phyloP scores from a whole-genome alignment of 2,888 invertebrate genomes.

The Craniophora ligustri region DNA sequence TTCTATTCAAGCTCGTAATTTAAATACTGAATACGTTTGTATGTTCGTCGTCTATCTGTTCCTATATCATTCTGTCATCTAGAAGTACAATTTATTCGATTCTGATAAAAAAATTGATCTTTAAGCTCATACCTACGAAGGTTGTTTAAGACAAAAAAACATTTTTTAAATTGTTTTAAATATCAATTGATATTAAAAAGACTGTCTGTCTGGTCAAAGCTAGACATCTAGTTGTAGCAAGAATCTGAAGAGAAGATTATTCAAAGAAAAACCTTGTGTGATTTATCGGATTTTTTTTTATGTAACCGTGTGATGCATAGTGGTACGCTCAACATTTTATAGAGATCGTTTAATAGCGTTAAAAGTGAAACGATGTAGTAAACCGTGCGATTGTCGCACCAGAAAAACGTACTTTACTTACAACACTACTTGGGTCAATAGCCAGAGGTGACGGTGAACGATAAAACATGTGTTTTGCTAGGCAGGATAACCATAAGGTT shows the following conservation, averaged over 20 bases:
- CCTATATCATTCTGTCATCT: no score
- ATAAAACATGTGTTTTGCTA: constrained; percentile 48
- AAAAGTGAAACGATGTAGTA: constrained; percentile 79
- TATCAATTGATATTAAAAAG: no score
- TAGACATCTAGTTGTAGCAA: no score
- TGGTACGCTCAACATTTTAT: constrained; percentile 70
- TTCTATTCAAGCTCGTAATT: neutral
- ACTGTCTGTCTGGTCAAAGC: no score
- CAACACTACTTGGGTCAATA: constrained; percentile 57
- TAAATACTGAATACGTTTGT: no score
- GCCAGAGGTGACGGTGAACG: constrained; percentile 50
- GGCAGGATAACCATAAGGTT: constrained; percentile 19
- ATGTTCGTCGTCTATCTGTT: no score
- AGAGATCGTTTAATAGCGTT: constrained; percentile 71
- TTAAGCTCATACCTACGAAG: no score
- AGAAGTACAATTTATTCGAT: no score
- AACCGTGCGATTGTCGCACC: constrained; percentile 72
- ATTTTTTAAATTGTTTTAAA: no score
- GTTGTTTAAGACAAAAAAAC: no score
- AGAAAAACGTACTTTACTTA: constrained; percentile 59
- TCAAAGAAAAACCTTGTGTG: constrained; percentile 43
- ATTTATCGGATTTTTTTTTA: constrained; percentile 55
- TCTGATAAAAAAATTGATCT: no score
- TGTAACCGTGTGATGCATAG: constrained; percentile 66
- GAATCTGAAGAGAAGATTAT: no score